These are phyloP conservation scores for Muntiacus muntjak DNA, from an alignment of 2,113 vertebrate species.

Conservation along the genomic window DNA sequence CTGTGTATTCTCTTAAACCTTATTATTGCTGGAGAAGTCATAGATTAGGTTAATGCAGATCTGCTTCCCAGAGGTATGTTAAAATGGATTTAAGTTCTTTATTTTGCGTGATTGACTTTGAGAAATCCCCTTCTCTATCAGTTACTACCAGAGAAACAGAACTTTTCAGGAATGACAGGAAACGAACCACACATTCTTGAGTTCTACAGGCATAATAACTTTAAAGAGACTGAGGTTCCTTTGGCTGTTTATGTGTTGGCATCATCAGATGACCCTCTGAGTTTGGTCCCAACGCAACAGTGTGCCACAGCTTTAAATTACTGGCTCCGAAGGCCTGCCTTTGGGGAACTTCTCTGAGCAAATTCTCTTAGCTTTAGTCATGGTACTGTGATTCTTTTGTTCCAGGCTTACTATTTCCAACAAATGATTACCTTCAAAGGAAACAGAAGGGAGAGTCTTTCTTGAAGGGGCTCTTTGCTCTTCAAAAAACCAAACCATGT, in stretches of 20 bases:
- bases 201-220: slow-evolving; percentile 73
- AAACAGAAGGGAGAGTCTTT: slow-evolving; percentile 60
- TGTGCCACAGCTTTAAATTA: slow-evolving; percentile 71
- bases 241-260: slow-evolving; percentile 74
- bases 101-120: slow-evolving; percentile 81
- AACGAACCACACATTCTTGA: slow-evolving; percentile 74
- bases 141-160: slow-evolving; percentile 76
- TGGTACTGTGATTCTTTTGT: slow-evolving; percentile 71
- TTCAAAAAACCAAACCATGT: slow-evolving; percentile 19
- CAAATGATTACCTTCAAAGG: slow-evolving; percentile 75
- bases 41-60: slow-evolving; percentile 80
- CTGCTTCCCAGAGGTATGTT: slow-evolving; percentile 77
- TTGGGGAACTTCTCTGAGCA: slow-evolving; percentile 67
- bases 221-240: slow-evolving; percentile 78
- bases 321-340: slow-evolving; percentile 62
- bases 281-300: slow-evolving; percentile 62
- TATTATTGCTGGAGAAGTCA: slow-evolving; percentile 79
- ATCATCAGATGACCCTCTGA: slow-evolving; percentile 80
- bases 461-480: slow-evolving; percentile 69
- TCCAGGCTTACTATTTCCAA: slow-evolving; percentile 60
- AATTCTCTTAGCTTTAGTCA: slow-evolving; percentile 76
- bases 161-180: slow-evolving; percentile 77
- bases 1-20: slow-evolving; percentile 78
- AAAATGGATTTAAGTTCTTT: slow-evolving; percentile 81
- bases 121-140: slow-evolving; percentile 81